A percentile compares a stretch with the other conserved stretches of the same genome.
phyloP scores from a whole-genome alignment of 2,113 vertebrate species.

The Phaetusa simplex region DNA sequence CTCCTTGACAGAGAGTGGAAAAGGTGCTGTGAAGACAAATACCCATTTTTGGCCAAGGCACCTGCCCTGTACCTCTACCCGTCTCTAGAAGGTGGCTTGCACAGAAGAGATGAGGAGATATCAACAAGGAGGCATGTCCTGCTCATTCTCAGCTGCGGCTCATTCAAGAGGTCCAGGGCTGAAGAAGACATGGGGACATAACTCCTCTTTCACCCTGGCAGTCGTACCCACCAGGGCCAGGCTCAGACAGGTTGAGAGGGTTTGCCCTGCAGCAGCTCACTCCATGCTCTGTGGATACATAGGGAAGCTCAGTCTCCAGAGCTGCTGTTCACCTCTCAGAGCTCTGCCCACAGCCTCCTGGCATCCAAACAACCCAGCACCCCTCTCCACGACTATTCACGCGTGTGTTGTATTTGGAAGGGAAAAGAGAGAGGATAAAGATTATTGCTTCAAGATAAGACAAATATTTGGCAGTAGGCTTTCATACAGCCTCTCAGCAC shows the following conservation, averaged over 20 bases:
- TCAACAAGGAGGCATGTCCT: fast-evolving
- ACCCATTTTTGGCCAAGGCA: background rate
- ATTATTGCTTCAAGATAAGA: conserved; percentile 27
- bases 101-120: background rate
- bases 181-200: background rate
- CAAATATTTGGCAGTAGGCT: conserved; percentile 44
- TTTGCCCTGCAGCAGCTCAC: background rate
- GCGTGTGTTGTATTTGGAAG: background rate
- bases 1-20: background rate
- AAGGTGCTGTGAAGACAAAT: background rate
- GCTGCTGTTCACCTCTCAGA: background rate
- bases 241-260: background rate
- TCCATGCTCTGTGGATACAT: background rate
- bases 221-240: background rate
- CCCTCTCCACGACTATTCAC: background rate
- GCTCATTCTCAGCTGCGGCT: background rate
- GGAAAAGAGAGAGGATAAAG: conserved; percentile 11
- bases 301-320: background rate
- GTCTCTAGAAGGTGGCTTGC: background rate
- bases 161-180: background rate
- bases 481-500: conserved; percentile 5
- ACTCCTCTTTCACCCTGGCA: background rate
- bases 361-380: background rate
- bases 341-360: background rate
- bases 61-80: background rate